Conservation (phyloP, 1,140 invertebrate species). For the Mercenaria mercenaria region DNA sequence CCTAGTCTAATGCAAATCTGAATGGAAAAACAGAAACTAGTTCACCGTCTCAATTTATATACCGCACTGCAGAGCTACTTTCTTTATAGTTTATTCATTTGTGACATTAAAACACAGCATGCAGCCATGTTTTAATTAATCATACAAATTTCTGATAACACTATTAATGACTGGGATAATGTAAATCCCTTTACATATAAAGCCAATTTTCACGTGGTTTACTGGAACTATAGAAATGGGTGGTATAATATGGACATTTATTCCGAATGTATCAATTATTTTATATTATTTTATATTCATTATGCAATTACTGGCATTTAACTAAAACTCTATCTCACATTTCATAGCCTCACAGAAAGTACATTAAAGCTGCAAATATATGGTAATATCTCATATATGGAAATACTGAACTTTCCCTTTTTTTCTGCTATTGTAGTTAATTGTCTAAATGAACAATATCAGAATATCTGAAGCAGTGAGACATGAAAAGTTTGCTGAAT, state of each 20-base stretch:
- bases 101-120: too few relatives aligned
- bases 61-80: too few relatives aligned
- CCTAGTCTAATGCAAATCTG: too few relatives aligned
- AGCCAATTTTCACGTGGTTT: too few relatives aligned
- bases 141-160: too few relatives aligned
- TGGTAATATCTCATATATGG: not conserved
- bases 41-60: too few relatives aligned
- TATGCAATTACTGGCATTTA: not conserved
- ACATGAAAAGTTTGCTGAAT: not conserved
- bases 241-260: not conserved
- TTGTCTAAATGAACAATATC: too few relatives aligned
- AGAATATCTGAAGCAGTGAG: not conserved
- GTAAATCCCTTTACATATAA: too few relatives aligned
- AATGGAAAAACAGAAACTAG: too few relatives aligned
- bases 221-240: not conserved
- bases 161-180: too few relatives aligned
- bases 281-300: not conserved
- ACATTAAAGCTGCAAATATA: not conserved
- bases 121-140: too few relatives aligned
- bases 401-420: not conserved
- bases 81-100: too few relatives aligned
- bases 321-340: not conserved
- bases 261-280: not conserved
- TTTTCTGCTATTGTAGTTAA: not conserved
- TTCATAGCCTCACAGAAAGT: not conserved